Conservation (phyloP, 2,888 invertebrate genomes). For the Autographa pulchrina region DNA sequence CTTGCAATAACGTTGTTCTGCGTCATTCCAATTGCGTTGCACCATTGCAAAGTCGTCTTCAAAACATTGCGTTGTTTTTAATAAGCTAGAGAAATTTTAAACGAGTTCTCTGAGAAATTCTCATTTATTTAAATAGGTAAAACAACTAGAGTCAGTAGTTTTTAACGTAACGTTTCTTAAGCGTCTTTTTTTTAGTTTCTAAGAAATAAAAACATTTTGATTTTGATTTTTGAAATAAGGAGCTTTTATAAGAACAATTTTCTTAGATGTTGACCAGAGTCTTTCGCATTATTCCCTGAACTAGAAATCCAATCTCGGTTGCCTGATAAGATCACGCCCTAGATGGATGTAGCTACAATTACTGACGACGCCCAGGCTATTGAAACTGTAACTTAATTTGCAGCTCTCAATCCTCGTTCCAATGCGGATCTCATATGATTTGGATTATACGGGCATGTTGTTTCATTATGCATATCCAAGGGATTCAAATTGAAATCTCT, state of each 20-base stretch:
- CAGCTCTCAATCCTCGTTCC: constrained; percentile 8
- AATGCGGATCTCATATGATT: not conserved
- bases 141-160: no score
- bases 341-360: constrained; percentile 37
- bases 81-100: not conserved
- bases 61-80: no score
- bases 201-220: no score
- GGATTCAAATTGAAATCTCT: no score
- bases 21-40: no score
- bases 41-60: no score
- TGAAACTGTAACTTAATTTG: constrained; percentile 43
- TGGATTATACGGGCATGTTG: not conserved
- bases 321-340: constrained; percentile 37
- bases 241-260: not conserved
- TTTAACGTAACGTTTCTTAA: no score
- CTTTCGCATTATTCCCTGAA: constrained; percentile 34
- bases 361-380: constrained; percentile 36
- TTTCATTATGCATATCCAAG: not conserved
- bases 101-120: not conserved
- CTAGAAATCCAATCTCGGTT: constrained; percentile 42
- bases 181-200: no score
- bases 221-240: no score
- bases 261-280: constrained; percentile 15
- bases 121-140: not conserved
- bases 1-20: no score